Evolutionary conservation across 2,113 vertebrate species (phyloP), one percentile per base, ranked within the genome.

Genomic region (Limanda limanda): DNA sequence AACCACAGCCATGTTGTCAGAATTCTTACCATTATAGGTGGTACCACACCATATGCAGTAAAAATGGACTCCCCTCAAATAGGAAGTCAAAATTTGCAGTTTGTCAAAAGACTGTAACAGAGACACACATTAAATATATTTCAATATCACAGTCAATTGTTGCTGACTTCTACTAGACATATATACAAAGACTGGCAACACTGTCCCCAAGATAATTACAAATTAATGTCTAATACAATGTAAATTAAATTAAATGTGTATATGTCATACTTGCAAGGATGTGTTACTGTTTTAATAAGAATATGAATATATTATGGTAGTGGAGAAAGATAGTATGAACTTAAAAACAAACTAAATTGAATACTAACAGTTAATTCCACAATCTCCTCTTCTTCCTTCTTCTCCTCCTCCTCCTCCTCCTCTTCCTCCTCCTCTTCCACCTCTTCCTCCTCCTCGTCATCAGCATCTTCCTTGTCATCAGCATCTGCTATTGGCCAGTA

Each of bases 21-120:
- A n/a, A 21, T 15, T 67, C 92, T 88, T 90, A 99, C 98, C 97
- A 89, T 97, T 95, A 78, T 96, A 99, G 2, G 96, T 93, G 25
- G 96, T 98, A 79, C 97, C 97, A 92, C 98, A 99, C 98, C 98
- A 99, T 81, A 97, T 94, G 90, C 98, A 99, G 64, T 99, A 99
- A 12, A 95, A 93, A 90, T 99, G 96, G 48, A 95, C 52, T 81
- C 91, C 92, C 92, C 97, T 95, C 87, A 99, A 83, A 88, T 99
- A 99, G 5, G 94, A 94, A 0, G 97, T 99, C 86, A 99, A 68
- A 86, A 95, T 93, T 48, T 94, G 94, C 5, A 99, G 89, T 88
- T 98, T 97, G 76, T 97, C 96, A 88, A 95, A 84, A 7, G 95
- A 88, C 98, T 99, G 89, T 25, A 82, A 87, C 3, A 79, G 45